These are phyloP conservation scores for Ommatoiulus sabulosus DNA, from an alignment of 2,888 invertebrate species.

Conservation along the genomic window DNA sequence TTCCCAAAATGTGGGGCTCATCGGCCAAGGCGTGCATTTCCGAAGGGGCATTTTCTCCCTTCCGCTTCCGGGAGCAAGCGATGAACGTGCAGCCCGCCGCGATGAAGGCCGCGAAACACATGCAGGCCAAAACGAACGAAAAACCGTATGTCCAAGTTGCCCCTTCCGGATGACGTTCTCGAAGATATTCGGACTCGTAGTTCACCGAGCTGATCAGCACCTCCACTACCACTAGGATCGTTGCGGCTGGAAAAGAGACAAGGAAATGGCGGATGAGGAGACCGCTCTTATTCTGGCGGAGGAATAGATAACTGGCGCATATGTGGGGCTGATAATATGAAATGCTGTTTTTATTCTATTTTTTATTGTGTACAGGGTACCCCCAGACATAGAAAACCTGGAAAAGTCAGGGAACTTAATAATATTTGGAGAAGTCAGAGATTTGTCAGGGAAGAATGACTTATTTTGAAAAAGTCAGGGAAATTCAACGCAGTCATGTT, in stretches of 20 bases:
- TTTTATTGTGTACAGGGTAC: too few relatives aligned
- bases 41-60: conserved; percentile 80
- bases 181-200: conserved; percentile 76
- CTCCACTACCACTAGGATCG: conserved; percentile 84
- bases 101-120: conserved; percentile 71
- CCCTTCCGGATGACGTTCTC: conserved; percentile 76
- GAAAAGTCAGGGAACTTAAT: too few relatives aligned
- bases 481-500: too few relatives aligned
- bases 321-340: too few relatives aligned
- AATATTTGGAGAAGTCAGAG: too few relatives aligned
- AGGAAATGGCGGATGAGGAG: not conserved
- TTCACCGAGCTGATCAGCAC: conserved; percentile 81
- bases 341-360: too few relatives aligned
- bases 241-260: conserved; percentile 74
- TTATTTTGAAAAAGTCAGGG: too few relatives aligned
- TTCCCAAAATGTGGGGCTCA: conserved; percentile 81
- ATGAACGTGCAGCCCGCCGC: conserved; percentile 80
- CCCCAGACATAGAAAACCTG: too few relatives aligned
- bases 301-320: too few relatives aligned
- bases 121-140: conserved; percentile 74
- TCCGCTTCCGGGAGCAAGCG: conserved; percentile 85
- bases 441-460: too few relatives aligned
- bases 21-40: conserved; percentile 87
- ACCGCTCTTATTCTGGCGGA: not conserved
- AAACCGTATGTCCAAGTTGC: conserved; percentile 77